Evolutionary conservation across 2,113 vertebrate species (phyloP), one percentile per base, ranked within the genome.

Genomic region (Leucopsar rothschildi): DNA sequence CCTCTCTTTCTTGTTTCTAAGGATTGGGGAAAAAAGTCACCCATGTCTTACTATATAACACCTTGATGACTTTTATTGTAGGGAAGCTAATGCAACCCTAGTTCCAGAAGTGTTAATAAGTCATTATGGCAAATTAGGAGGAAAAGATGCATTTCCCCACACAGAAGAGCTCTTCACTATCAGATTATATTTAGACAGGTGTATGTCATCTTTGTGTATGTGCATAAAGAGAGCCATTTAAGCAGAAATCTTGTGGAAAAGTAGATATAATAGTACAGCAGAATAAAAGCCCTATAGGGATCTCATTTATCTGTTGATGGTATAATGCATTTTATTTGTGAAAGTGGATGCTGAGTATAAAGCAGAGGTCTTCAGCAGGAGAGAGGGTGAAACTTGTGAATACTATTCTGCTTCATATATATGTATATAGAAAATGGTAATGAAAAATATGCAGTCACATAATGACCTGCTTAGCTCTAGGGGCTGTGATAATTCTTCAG

Each of bases 381-480:
- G 53, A 92, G 59, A 65, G 22, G 37, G 33, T 33, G 52, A 73
- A 44, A 79, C n/a, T 86, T 59, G 63, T 88, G 89, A 77, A 50
- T 89, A 37, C 65, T 79, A 56, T 84, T 92, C 92, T 86, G 37
- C 45, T 92, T 81, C 82, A 81, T 70, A 86, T 95, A 40, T 87
- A 69, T 79, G 50, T 91, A 45, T 80, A 94, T 91, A 71, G 88
- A 92, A 90, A 86, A 91, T 55, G 66, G 65, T 90, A 93, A 79
- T 86, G 91, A 97, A 96, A 97, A 95, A 68, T 96, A 94, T 57
- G 86, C 60, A 95, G 75, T 77, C 86, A 50, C 73, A 92, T 96
- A 93, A 93, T 96, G 91, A 89, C 93, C 92, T 73, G 52, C 68
- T 92, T 95, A 80, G 88, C 93, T 95, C 66, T 49, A 86, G 91